A percentile compares a stretch with the other conserved stretches of the same genome.
These are phyloP conservation scores for Ictalurus punctatus DNA, from an alignment of 2,113 vertebrate species.

Conservation along the genomic window DNA sequence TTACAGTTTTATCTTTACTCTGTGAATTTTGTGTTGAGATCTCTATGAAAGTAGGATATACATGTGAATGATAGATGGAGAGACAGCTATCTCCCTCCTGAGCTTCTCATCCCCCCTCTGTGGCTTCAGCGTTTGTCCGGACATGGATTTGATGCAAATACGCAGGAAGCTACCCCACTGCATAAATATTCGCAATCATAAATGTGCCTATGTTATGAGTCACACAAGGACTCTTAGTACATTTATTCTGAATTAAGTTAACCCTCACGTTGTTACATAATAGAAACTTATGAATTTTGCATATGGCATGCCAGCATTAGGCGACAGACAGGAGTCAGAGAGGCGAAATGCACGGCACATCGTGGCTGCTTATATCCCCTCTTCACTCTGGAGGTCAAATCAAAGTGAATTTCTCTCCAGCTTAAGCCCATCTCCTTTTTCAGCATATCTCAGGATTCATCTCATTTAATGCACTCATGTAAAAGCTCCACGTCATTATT, in stretches of 20 bases:
- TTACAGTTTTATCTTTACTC: background rate
- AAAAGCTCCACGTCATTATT: constrained; percentile 78
- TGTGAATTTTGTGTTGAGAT: background rate
- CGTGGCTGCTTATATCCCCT: constrained; percentile 56
- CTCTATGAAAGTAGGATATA: constrained; percentile 12
- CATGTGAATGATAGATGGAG: constrained; percentile 15
- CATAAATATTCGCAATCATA: constrained; percentile 68
- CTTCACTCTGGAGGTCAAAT: constrained; percentile 75
- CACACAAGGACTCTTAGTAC: constrained; percentile 61
- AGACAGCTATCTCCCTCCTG: background rate
- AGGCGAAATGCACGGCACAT: constrained; percentile 27
- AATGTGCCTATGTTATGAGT: constrained; percentile 57
- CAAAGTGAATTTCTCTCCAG: constrained; percentile 76
- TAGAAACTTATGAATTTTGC: constrained; percentile 57
- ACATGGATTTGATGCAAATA: constrained; percentile 67
- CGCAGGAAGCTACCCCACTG: constrained; percentile 49
- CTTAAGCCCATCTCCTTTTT: constrained; percentile 74
- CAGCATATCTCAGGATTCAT: constrained; percentile 61
- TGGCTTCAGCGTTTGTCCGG: constrained; percentile 57
- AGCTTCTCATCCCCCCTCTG: constrained; percentile 1
- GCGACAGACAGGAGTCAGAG: constrained; percentile 7
- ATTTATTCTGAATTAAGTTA: constrained; percentile 62
- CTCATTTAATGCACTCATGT: constrained; percentile 79
- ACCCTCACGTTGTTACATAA: constrained; percentile 61
- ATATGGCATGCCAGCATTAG: constrained; percentile 30